Percentiles rank a stretch among this genome's conserved stretches.
Conservation (phyloP, 2,797 vertebrate species). For the Acanthurus leucopareius region DNA sequence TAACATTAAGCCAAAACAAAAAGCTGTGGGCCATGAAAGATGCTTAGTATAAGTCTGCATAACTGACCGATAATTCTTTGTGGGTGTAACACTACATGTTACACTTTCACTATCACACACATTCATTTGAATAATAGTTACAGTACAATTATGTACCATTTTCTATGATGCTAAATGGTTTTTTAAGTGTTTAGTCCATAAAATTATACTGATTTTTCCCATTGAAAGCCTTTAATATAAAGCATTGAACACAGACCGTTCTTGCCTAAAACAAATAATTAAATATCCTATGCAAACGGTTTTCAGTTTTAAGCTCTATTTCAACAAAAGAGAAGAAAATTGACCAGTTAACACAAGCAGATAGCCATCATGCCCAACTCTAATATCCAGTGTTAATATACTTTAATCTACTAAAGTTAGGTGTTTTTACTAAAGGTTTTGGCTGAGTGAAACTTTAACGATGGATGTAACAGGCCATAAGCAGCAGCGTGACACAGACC, state of each 20-base stretch:
- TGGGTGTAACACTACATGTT: not conserved
- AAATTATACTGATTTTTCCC: not conserved
- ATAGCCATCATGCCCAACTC: not conserved
- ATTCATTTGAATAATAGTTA: not conserved
- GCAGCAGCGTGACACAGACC: conserved; percentile 4
- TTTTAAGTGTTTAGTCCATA: not conserved
- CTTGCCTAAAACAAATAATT: not conserved
- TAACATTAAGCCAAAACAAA: no score
- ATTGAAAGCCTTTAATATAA: not conserved
- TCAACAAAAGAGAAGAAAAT: not conserved
- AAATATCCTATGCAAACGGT: not conserved
- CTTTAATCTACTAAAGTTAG: not conserved
- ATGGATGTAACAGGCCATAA: conserved; percentile 19
- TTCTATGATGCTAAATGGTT: not conserved
- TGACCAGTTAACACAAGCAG: not conserved
- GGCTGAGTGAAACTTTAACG: not conserved
- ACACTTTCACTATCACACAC: not conserved
- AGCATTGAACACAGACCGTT: no score
- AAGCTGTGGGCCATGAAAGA: not conserved
- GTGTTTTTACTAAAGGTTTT: not conserved
- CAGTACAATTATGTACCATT: not conserved
- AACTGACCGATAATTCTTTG: not conserved
- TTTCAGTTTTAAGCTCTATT: not conserved
- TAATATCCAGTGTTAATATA: not conserved
- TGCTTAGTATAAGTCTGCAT: not conserved